Evolutionary conservation across 2,113 vertebrate species (phyloP).

Genomic region (Dipodomys stephensi): DNA sequence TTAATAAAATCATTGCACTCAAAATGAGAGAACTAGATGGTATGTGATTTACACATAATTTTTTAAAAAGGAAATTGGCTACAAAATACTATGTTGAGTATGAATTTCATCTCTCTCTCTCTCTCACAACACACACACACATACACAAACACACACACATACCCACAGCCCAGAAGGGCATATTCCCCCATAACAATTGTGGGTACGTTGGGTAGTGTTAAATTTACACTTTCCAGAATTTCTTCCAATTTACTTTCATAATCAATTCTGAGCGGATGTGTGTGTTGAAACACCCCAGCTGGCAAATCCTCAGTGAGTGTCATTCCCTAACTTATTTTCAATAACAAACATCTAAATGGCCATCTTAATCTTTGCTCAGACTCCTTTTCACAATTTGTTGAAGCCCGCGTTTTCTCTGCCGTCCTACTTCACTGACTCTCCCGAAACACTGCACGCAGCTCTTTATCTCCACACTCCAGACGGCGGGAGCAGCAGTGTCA

Average conservation of each 20-base stretch:
- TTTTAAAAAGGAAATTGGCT: neutral
- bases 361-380: neutral
- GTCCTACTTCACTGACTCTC: neutral
- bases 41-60: neutral
- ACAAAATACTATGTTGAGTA: constrained; percentile 1
- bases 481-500: neutral
- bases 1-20: neutral
- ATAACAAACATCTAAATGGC: neutral
- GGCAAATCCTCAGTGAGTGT: neutral
- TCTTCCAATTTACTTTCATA: constrained; percentile 12
- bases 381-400: constrained; percentile 7
- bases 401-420: neutral
- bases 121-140: neutral
- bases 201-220: neutral
- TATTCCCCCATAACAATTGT: neutral
- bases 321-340: neutral
- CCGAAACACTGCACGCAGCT: neutral
- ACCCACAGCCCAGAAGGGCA: neutral
- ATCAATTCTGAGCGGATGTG: neutral
- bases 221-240: neutral
- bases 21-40: constrained; percentile 17
- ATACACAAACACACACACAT: neutral
- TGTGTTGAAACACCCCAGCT: neutral
- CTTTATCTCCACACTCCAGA: neutral
- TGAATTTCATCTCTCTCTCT: neutral